phyloP scores from a whole-genome alignment of 2,797 vertebrate species.

The Phrynocephalus forsythii region DNA sequence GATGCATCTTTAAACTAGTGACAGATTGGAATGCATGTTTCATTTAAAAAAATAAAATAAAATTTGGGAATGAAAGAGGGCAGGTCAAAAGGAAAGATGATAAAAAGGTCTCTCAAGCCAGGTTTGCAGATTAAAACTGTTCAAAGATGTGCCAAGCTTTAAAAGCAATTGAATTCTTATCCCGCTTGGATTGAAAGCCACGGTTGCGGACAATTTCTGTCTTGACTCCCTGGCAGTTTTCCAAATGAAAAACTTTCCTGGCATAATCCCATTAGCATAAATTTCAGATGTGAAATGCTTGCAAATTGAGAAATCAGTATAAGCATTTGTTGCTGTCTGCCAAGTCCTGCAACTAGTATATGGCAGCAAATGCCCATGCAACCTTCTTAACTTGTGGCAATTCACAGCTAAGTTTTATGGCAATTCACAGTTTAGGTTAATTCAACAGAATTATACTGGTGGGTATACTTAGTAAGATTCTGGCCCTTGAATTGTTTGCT shows the following conservation, averaged over 20 bases:
- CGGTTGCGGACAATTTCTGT: neutral
- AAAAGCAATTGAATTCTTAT: neutral
- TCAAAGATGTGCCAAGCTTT: neutral
- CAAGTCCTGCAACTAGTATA: no score
- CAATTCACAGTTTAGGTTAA: no score
- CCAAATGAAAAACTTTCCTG: no score
- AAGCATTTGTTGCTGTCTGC: no score
- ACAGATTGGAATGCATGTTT: neutral
- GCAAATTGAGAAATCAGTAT: no score
- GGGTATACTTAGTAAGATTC: no score
- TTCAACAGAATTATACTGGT: no score
- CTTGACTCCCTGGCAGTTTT: neutral
- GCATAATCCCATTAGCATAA: no score
- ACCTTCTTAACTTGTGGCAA: no score
- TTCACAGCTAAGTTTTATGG: no score
- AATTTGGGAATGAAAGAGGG: neutral
- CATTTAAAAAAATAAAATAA: neutral
- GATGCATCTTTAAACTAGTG: constrained; percentile 2
- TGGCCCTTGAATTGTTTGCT: neutral
- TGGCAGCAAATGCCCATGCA: no score
- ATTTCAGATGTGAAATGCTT: no score
- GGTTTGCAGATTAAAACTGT: neutral
- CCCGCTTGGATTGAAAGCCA: neutral
- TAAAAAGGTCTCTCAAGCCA: neutral
- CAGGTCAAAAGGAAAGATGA: neutral